Evolutionary conservation across 2,113 vertebrate genomes (phyloP).

Genomic region (Holacanthus passer): DNA sequence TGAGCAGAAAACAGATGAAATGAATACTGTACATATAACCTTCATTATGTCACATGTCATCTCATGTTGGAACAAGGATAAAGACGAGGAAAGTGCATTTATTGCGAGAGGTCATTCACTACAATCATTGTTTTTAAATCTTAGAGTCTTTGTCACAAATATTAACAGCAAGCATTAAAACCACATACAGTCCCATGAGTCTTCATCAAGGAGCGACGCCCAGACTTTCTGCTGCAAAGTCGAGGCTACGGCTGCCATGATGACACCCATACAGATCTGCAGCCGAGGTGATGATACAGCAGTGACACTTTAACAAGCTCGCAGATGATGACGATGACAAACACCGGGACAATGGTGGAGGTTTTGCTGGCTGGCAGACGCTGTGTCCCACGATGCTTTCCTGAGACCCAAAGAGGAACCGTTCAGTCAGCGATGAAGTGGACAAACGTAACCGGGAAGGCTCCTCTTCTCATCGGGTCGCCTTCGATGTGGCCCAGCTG

Average conservation of each 20-base stretch:
- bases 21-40: conserved; percentile 60
- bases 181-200: conserved; percentile 33
- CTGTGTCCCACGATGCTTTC: conserved; percentile 1
- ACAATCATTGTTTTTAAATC: conserved; percentile 56
- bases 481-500: conserved; percentile 99
- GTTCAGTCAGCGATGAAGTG: conserved; percentile 94
- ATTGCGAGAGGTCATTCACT: conserved; percentile 71
- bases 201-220: neutral
- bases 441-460: conserved; percentile 97
- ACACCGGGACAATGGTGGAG: conserved; percentile 6
- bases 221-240: conserved; percentile 14
- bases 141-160: conserved; percentile 33
- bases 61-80: conserved; percentile 45
- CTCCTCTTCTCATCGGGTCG: conserved; percentile 93
- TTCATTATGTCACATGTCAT: conserved; percentile 58
- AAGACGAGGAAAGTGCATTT: conserved; percentile 82
- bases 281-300: conserved; percentile 12
- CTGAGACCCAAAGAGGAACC: conserved; percentile 24
- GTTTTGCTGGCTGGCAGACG: conserved; percentile 11
- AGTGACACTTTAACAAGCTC: conserved; percentile 7
- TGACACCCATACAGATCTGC: conserved; percentile 5
- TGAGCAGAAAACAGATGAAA: conserved; percentile 22
- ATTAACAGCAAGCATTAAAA: conserved; percentile 57
- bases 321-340: conserved; percentile 1
- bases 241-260: neutral